Evolutionary conservation across 1,140 invertebrate genomes (phyloP).

Genomic region (Apis florea): DNA sequence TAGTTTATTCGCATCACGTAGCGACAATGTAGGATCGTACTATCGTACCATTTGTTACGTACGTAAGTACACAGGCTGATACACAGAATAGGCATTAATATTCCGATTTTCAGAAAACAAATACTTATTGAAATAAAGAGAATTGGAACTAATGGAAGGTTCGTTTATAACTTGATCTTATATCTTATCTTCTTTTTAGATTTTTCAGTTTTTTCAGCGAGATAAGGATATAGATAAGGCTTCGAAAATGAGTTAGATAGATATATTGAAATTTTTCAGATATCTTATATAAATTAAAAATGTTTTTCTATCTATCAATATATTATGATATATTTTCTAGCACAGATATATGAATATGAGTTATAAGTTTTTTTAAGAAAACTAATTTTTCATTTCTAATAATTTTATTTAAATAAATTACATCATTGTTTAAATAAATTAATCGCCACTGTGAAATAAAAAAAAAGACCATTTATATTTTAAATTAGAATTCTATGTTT

Average conservation of each 20-base stretch:
- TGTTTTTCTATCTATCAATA: no score
- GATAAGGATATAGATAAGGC: background rate
- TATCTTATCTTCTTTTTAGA: background rate
- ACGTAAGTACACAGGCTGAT: background rate
- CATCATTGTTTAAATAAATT: no score
- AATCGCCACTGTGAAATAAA: background rate
- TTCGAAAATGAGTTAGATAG: background rate
- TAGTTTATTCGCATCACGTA: conserved; percentile 52
- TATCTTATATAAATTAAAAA: background rate
- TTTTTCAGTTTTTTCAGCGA: background rate
- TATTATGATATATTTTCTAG: no score
- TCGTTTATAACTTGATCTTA: background rate
- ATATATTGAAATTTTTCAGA: background rate
- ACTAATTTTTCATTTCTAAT: background rate
- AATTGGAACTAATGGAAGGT: no score
- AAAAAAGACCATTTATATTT: background rate
- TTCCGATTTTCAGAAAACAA: background rate
- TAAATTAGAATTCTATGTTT: background rate
- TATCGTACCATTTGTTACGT: background rate
- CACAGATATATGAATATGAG: no score
- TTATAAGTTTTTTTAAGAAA: background rate
- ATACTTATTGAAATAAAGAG: background rate
- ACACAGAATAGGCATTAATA: background rate
- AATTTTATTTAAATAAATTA: background rate
- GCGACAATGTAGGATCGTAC: background rate